A percentile compares a stretch with the other conserved stretches of the same genome.
Conservation (phyloP, 1,140 invertebrate species). For the Rhopalosiphum maidis region DNA sequence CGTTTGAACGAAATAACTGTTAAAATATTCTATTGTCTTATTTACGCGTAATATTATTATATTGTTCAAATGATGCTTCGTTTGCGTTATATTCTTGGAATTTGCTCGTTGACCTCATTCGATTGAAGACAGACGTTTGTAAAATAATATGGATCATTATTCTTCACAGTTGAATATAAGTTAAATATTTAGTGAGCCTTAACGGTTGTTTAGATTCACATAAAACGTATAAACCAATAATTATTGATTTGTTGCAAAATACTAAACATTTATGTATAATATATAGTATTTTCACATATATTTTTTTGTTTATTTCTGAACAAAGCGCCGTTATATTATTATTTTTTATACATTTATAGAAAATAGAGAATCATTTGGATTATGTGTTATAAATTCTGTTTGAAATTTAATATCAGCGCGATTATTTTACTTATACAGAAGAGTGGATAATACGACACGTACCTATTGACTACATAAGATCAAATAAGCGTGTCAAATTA, state of each 20-base stretch:
- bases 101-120: background rate
- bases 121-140: background rate
- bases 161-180: background rate
- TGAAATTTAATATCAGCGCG: background rate
- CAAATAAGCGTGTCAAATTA: no score
- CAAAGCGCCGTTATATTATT: no score
- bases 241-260: background rate
- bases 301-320: no score
- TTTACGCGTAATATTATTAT: background rate
- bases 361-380: background rate
- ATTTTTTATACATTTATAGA: background rate
- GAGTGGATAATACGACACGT: background rate
- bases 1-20: background rate
- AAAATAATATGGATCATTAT: background rate
- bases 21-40: background rate
- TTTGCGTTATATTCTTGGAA: background rate
- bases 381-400: background rate
- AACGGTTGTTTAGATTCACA: background rate
- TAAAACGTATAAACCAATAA: background rate
- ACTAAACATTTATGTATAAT: background rate
- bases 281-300: no score
- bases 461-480: no score
- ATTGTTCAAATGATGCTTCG: background rate
- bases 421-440: background rate
- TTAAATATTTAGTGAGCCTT: background rate